Evolutionary conservation across 2,888 invertebrate genomes (phyloP), one percentile per base, ranked within the genome.

Genomic region (Rhagonycha fulva): DNA sequence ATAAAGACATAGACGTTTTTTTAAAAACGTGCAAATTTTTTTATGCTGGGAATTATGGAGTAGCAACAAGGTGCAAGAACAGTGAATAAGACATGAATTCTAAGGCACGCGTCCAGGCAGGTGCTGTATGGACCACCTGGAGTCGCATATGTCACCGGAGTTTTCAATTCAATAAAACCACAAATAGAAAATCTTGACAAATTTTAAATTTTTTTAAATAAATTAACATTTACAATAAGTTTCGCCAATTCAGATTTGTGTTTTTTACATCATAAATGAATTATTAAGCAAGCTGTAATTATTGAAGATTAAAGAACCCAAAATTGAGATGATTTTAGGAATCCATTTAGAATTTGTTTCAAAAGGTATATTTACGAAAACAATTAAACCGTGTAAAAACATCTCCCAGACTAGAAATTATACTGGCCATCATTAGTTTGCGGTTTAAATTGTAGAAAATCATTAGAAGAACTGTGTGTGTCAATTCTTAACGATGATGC

Each of bases 81-180:
- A 76, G 61, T 68, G 74, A 76, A 76, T 76, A 76, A 74, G 63
- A 76, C 24, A 72, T 71, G 76, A 76, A 73, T 74, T 74, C 76
- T 71, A 76, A 68, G 81, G 77, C 82, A 82, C 81, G 81, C 82
- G 82, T 80, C 82, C 80, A 78, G 78, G 80, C 82, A 81, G 82
- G 80, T 81, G 82, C 73, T 63, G 74, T 77, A 66, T 76, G 76
- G 81, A 80, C 81, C 82, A 82, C 82, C 82, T 82, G 82, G 81
- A 80, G 80, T 77, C 79, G 81, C 81, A 82, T 81, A 81, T 82
- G 82, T 80, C 80, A 80, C 81, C 78, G 69, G 66, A 32, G 78
- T 74, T 72, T 76, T 69, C 75, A 71, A 76, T 75, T 76, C 74
- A 75, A 74, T 74, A 78, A 77, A 77, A 78, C 77, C 75, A 71